Percentiles rank a stretch among this genome's conserved stretches.
These are phyloP conservation scores for Gorsachius magnificus DNA, from an alignment of 2,797 vertebrate species.

Conservation along the genomic window DNA sequence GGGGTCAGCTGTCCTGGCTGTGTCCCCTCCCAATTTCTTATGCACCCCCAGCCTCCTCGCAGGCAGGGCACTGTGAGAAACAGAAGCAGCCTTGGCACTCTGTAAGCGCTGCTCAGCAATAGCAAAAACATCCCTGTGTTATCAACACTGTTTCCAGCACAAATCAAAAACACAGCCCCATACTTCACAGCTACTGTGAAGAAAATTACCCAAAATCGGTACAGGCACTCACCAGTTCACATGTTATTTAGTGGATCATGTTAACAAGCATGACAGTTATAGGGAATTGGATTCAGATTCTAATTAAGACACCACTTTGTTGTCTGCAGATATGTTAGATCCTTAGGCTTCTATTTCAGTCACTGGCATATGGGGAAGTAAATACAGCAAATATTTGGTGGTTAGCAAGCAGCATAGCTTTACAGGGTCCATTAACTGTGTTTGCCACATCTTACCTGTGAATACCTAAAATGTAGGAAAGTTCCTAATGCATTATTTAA, in stretches of 20 bases:
- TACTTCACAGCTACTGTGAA: neutral
- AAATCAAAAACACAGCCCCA: neutral
- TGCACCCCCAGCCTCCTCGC: no score
- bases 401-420: neutral
- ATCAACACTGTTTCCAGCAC: neutral
- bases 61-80: neutral
- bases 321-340: neutral
- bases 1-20: neutral
- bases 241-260: neutral
- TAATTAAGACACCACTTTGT: neutral
- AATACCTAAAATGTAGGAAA: neutral
- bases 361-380: neutral
- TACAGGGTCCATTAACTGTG: neutral
- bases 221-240: neutral
- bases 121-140: neutral
- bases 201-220: neutral
- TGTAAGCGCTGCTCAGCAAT: neutral
- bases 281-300: neutral
- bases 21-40: neutral
- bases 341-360: neutral
- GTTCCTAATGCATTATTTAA: neutral
- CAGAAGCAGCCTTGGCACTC: no score
- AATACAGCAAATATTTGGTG: neutral
- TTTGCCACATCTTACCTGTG: neutral
- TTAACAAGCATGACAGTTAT: neutral